Evolutionary conservation across 2,113 vertebrate genomes (phyloP).

Genomic region (Tetrao urogallus): DNA sequence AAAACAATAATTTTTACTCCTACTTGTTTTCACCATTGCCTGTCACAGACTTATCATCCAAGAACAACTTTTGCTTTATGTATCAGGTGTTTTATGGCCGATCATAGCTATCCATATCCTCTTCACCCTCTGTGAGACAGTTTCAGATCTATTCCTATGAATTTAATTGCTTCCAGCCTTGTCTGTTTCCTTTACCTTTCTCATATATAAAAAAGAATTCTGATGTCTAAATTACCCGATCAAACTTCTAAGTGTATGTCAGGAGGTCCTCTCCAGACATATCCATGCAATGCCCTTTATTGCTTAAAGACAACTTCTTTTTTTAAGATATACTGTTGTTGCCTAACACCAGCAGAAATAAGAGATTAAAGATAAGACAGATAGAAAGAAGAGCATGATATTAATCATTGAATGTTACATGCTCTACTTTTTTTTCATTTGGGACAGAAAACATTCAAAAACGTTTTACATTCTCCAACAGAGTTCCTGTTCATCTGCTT

Average conservation of each 20-base stretch:
- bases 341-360: background rate
- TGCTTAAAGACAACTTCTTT: background rate
- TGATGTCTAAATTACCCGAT: background rate
- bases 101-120: background rate
- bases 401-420: background rate
- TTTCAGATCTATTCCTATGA: background rate
- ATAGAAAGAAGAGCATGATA: background rate
- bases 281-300: background rate
- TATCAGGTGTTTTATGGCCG: background rate
- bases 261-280: background rate
- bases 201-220: background rate
- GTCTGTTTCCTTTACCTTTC: background rate
- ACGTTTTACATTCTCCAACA: background rate
- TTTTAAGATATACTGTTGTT: background rate
- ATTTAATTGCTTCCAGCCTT: background rate
- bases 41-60: background rate
- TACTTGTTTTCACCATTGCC: background rate
- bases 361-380: background rate
- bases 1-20: background rate
- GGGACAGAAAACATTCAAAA: background rate
- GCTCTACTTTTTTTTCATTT: background rate
- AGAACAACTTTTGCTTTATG: background rate
- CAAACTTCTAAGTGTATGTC: background rate
- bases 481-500: background rate
- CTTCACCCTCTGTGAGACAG: accelerated